phyloP scores from a whole-genome alignment of 2,888 invertebrate genomes.

The Oithona nana region DNA sequence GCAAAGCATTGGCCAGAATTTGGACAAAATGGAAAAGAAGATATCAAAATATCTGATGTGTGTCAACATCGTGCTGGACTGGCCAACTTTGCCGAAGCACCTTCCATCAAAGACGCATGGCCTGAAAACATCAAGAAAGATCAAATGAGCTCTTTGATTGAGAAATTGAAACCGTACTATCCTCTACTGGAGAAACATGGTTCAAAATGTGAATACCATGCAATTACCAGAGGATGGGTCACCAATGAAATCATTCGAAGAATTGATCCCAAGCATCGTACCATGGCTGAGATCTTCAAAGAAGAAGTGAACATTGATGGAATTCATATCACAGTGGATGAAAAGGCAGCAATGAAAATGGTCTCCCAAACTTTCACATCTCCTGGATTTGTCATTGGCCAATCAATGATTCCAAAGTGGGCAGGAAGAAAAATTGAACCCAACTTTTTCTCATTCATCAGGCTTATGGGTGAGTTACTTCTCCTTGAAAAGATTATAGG shows the following conservation, averaged over 20 bases:
- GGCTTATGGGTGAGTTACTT: no score
- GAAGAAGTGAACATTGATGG: neutral
- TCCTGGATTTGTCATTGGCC: neutral
- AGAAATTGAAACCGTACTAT: neutral
- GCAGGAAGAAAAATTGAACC: neutral
- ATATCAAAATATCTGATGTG: neutral
- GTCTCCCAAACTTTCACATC: neutral
- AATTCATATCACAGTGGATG: neutral
- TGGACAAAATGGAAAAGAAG: neutral
- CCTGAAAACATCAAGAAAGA: neutral
- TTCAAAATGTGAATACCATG: neutral
- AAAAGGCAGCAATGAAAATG: neutral
- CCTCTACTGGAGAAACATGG: no score
- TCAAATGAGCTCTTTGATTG: neutral
- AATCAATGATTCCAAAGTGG: neutral
- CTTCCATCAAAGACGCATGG: neutral
- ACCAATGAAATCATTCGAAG: conserved; percentile 1
- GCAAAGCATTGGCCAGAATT: neutral
- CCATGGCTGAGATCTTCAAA: neutral
- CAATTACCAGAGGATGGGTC: neutral
- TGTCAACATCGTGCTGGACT: neutral
- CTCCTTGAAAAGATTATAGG: no score
- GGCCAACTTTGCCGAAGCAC: neutral
- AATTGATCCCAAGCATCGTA: neutral
- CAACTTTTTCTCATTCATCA: no score